A percentile compares a stretch with the other conserved stretches of the same genome.
Conservation (phyloP, 2,113 vertebrate species). For the Trematomus loennbergii region DNA sequence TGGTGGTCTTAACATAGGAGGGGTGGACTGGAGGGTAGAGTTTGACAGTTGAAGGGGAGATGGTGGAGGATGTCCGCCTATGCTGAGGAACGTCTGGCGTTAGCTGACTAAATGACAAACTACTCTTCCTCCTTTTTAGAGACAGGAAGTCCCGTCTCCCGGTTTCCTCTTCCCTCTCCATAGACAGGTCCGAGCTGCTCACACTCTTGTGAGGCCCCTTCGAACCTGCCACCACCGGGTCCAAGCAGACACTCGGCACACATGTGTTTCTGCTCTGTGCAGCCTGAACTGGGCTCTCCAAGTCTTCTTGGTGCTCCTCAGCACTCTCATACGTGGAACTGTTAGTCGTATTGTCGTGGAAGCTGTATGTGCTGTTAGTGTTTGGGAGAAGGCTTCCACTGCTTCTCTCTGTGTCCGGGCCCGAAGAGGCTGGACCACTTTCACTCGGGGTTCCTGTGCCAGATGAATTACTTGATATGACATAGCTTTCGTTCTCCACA, state of each 20-base stretch:
- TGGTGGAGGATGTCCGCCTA: conserved; percentile 64
- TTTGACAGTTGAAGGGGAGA: conserved; percentile 79
- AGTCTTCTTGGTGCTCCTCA: conserved; percentile 74
- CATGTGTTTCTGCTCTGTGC: conserved; percentile 19
- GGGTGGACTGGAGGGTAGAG: conserved; percentile 89
- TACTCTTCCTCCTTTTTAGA: conserved; percentile 73
- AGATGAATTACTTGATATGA: conserved; percentile 63
- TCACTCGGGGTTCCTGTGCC: conserved; percentile 67
- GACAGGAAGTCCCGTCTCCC: conserved; percentile 54
- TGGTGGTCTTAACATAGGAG: conserved; percentile 96
- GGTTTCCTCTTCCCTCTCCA: conserved; percentile 44
- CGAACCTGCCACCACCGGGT: conserved; percentile 25
- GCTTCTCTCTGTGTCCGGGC: conserved; percentile 69
- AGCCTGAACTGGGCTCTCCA: conserved; percentile 51
- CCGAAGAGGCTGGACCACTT: conserved; percentile 67
- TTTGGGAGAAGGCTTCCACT: conserved; percentile 71
- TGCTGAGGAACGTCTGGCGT: conserved; percentile 72
- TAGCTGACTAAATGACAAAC: conserved; percentile 64
- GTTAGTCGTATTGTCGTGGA: conserved; percentile 76
- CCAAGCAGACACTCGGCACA: conserved; percentile 53
- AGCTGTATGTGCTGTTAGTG: conserved; percentile 78
- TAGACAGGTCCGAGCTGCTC: conserved; percentile 77
- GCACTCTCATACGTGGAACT: conserved; percentile 81
- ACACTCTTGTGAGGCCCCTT: conserved; percentile 68
- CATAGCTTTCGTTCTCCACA: conserved; percentile 27